A percentile compares a stretch with the other conserved stretches of the same genome.
Evolutionary conservation across 2,797 vertebrate genomes (phyloP).

Genomic region (Diceros bicornis): DNA sequence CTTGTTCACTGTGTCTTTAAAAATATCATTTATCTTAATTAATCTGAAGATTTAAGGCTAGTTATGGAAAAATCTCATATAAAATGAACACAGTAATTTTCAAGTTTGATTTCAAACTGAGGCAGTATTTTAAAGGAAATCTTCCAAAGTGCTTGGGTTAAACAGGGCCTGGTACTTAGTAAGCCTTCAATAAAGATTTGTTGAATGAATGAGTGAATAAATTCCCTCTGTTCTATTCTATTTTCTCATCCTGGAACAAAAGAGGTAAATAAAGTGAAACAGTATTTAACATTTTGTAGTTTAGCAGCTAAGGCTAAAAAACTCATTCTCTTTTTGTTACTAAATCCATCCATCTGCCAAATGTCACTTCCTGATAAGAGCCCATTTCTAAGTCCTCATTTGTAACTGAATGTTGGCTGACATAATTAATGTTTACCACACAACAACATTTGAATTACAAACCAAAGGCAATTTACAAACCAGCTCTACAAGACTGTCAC

Average conservation of each 20-base stretch:
- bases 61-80: not conserved
- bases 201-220: conserved; percentile 31
- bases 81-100: conserved; percentile 1
- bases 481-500: conserved; percentile 64
- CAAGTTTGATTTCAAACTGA: not conserved
- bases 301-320: conserved; percentile 78
- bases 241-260: conserved; percentile 62
- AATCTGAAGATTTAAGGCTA: not conserved
- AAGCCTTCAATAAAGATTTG: conserved; percentile 60
- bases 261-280: conserved; percentile 67
- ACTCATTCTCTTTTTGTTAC: conserved; percentile 83
- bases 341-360: conserved; percentile 89
- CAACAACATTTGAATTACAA: conserved; percentile 89
- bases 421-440: conserved; percentile 89
- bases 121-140: conserved; percentile 6
- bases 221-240: not conserved
- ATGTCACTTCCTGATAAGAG: conserved; percentile 89
- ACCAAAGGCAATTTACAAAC: conserved; percentile 84
- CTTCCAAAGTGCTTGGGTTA: conserved; percentile 7
- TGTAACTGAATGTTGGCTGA: conserved; percentile 89
- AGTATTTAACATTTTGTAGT: conserved; percentile 76
- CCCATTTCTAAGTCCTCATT: conserved; percentile 83
- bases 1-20: conserved; percentile 42
- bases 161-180: not conserved
- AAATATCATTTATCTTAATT: conserved; percentile 33